A percentile compares a stretch with the other conserved stretches of the same genome.
Evolutionary conservation across 1,140 invertebrate species (phyloP).

Genomic region (Lerema accius): DNA sequence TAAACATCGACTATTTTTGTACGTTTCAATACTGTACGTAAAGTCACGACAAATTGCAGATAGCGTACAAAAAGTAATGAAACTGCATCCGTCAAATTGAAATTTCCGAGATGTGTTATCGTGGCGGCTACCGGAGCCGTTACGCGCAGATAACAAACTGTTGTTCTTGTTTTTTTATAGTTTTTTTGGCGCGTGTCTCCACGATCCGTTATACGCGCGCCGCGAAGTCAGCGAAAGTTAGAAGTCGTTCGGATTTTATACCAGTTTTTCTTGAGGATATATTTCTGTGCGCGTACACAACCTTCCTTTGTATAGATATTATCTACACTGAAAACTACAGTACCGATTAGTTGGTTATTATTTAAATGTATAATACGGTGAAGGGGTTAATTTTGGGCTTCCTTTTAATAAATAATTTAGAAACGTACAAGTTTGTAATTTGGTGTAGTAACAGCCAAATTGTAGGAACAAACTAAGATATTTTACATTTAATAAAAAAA

Average conservation of each 20-base stretch:
- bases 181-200: slow-evolving; percentile 78
- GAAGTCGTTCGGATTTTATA: slow-evolving; percentile 70
- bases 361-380: too few relatives aligned
- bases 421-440: too few relatives aligned
- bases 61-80: slow-evolving; percentile 43
- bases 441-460: too few relatives aligned
- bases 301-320: slow-evolving; percentile 2
- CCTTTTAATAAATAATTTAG: too few relatives aligned
- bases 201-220: slow-evolving; percentile 66
- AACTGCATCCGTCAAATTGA: slow-evolving; percentile 62
- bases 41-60: slow-evolving; percentile 18
- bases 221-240: slow-evolving; percentile 81
- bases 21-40: too few relatives aligned
- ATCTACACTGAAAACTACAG: slow-evolving; percentile 8
- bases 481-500: too few relatives aligned
- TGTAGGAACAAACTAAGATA: too few relatives aligned
- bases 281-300: slow-evolving; percentile 39
- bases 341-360: too few relatives aligned
- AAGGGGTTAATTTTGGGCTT: too few relatives aligned
- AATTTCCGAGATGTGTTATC: slow-evolving; percentile 64
- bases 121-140: slow-evolving; percentile 57
- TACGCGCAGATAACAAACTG: slow-evolving; percentile 72
- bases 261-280: slow-evolving; percentile 66
- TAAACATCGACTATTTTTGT: too few relatives aligned
- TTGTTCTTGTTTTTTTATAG: slow-evolving; percentile 67